Conservation (phyloP, 2,113 vertebrate species). For the Hemibagrus wyckioides region DNA sequence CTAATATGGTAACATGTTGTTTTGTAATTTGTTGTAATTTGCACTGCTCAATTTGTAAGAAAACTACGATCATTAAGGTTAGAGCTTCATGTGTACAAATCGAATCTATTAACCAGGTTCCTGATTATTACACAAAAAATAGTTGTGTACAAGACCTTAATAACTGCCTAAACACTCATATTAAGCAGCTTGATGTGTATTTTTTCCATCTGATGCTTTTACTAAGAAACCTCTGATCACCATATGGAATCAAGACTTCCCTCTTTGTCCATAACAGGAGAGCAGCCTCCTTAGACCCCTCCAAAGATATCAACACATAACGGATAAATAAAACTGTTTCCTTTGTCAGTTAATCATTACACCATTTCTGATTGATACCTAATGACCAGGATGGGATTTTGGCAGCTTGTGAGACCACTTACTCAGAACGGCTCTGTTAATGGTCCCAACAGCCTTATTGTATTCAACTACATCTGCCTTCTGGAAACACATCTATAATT, state of each 20-base stretch:
- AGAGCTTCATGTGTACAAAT: background rate
- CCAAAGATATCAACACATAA: constrained; percentile 7
- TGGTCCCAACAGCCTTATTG: constrained; percentile 77
- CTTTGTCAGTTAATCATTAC: constrained; percentile 78
- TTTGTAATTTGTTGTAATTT: background rate
- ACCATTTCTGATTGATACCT: constrained; percentile 80
- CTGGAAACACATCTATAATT: constrained; percentile 84
- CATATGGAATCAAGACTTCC: constrained; percentile 1
- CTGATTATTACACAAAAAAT: background rate
- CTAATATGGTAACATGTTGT: background rate
- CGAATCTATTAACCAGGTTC: background rate
- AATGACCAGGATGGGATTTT: constrained; percentile 86
- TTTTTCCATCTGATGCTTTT: background rate
- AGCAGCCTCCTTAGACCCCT: background rate
- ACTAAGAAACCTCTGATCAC: background rate
- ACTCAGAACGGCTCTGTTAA: constrained; percentile 89
- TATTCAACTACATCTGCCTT: constrained; percentile 79
- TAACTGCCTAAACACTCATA: background rate
- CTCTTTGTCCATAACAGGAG: background rate
- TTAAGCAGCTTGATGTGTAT: constrained; percentile 5
- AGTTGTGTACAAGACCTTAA: background rate
- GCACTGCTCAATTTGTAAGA: background rate
- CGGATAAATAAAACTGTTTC: background rate
- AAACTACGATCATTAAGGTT: background rate
- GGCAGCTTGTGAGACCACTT: constrained; percentile 81